These are phyloP conservation scores for Cydia pomonella DNA, from an alignment of 1,140 invertebrate species.

Conservation along the genomic window DNA sequence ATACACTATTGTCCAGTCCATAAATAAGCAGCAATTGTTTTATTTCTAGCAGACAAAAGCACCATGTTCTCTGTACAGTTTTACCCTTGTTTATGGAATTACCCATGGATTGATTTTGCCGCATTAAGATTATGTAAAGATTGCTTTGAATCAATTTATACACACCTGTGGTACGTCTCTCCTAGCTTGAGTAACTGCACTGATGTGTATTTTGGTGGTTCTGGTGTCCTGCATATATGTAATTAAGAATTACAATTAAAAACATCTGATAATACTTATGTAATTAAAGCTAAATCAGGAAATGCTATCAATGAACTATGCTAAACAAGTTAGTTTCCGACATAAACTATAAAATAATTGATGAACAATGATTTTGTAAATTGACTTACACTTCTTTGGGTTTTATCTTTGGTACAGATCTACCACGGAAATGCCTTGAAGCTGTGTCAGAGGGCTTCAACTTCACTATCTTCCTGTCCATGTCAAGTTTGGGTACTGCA, in stretches of 20 bases:
- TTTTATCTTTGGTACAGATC: slow-evolving; percentile 68
- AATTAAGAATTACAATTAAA: neutral
- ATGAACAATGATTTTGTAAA: slow-evolving; percentile 25
- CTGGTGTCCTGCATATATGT: slow-evolving; percentile 46
- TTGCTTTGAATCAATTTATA: neutral
- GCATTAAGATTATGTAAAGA: no score
- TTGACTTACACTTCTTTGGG: slow-evolving; percentile 66
- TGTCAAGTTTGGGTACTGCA: slow-evolving; percentile 57
- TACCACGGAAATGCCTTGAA: slow-evolving; percentile 47
- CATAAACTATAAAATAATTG: no score
- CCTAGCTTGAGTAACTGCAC: slow-evolving; percentile 72
- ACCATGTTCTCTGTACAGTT: no score
- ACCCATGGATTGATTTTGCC: no score
- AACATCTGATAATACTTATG: neutral
- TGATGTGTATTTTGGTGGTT: slow-evolving; percentile 60
- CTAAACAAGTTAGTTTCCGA: neutral
- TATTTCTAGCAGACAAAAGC: no score
- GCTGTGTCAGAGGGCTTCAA: slow-evolving; percentile 56
- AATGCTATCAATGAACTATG: neutral
- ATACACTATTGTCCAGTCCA: no score
- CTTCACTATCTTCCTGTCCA: slow-evolving; percentile 67
- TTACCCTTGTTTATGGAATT: no score
- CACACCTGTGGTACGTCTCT: slow-evolving; percentile 72
- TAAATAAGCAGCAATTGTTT: no score
- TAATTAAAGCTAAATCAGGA: neutral